Conservation (phyloP, 2,888 invertebrate species). For the Apomyelois bistriatella region DNA sequence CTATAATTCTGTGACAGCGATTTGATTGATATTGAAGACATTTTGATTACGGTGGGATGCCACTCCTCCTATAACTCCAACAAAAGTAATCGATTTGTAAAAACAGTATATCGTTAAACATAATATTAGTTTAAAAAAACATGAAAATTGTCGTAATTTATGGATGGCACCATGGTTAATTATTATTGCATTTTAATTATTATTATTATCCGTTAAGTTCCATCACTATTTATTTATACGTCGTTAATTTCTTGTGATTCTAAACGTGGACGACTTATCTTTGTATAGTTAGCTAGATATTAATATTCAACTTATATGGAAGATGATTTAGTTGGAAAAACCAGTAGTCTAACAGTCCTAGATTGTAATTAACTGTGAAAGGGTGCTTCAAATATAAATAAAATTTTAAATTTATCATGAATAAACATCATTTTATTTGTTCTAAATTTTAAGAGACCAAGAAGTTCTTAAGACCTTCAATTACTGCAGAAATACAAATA, state of each 20-base stretch:
- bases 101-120: too few species aligned
- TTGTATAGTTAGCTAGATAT: slow-evolving; percentile 1
- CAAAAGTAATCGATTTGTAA: too few species aligned
- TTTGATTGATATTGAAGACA: too few species aligned
- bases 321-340: background rate
- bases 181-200: background rate
- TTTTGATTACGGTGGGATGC: too few species aligned
- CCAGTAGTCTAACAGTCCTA: too few species aligned
- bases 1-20: too few species aligned
- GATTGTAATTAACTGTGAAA: slow-evolving; percentile 6
- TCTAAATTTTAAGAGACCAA: too few species aligned
- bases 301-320: background rate
- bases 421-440: slow-evolving; percentile 14
- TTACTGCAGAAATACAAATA: too few species aligned
- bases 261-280: background rate
- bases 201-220: background rate
- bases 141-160: background rate
- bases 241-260: background rate
- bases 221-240: background rate
- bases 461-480: too few species aligned
- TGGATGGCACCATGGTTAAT: background rate
- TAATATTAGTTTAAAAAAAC: background rate
- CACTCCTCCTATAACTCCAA: too few species aligned
- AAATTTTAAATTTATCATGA: slow-evolving; percentile 15
- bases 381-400: slow-evolving; percentile 27